Evolutionary conservation across 2,888 invertebrate species (phyloP).

Genomic region (Gibbula magus): DNA sequence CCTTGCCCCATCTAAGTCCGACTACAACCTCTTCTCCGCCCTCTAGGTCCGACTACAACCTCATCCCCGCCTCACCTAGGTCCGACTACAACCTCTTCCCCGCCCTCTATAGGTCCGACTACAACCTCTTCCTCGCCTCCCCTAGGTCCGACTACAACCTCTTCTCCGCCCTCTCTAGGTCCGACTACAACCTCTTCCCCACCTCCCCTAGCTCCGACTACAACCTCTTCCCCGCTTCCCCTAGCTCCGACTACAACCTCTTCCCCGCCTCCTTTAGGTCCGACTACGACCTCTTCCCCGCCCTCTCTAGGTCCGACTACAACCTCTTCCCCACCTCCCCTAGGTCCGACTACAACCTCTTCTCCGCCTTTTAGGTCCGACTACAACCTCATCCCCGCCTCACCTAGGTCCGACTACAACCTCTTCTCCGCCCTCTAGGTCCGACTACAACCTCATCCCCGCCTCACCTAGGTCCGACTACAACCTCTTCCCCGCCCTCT

Average conservation of each 20-base stretch:
- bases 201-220: too few relatives aligned
- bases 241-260: not conserved
- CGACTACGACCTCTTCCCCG: too few relatives aligned
- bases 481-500: not conserved
- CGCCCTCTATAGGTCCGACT: not conserved
- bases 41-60: not conserved
- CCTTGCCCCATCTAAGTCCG: not conserved
- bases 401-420: too few relatives aligned
- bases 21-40: not conserved
- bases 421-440: not conserved
- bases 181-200: not conserved
- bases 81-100: too few relatives aligned
- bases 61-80: too few relatives aligned
- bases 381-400: too few relatives aligned
- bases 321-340: not conserved
- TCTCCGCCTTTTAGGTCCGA: not conserved
- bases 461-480: too few relatives aligned
- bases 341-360: too few relatives aligned
- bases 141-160: too few relatives aligned
- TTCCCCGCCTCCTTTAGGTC: too few relatives aligned
- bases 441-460: too few relatives aligned
- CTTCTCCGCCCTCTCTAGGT: not conserved
- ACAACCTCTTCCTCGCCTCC: too few relatives aligned
- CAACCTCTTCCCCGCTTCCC: not conserved
- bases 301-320: not conserved